Evolutionary conservation across 2,888 invertebrate species (phyloP).

Genomic region (Pammene aurita): DNA sequence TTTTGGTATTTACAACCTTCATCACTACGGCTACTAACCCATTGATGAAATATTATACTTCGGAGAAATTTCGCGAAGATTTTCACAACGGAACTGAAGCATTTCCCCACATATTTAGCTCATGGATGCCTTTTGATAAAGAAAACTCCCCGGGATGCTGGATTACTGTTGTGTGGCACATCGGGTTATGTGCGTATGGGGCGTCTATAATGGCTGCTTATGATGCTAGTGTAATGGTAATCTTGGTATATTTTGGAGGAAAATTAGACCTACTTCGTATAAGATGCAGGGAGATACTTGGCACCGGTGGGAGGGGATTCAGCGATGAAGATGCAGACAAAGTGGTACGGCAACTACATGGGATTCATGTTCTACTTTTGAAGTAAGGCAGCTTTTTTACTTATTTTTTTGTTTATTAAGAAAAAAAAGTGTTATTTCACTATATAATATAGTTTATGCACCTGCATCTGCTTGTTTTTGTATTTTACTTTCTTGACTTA

Average conservation of each 20-base stretch:
- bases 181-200: conserved; percentile 59
- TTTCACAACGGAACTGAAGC: conserved; percentile 61
- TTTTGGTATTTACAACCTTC: conserved; percentile 64
- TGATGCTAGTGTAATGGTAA: conserved; percentile 62
- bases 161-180: conserved; percentile 66
- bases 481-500: too few species aligned
- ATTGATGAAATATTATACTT: conserved; percentile 59
- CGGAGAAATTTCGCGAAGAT: conserved; percentile 57
- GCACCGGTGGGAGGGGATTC: conserved; percentile 44
- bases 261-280: conserved; percentile 67
- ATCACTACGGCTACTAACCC: conserved; percentile 58
- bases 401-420: too few species aligned
- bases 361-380: conserved; percentile 58
- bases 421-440: too few species aligned
- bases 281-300: conserved; percentile 65
- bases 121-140: conserved; percentile 74
- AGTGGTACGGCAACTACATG: conserved; percentile 59
- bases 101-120: conserved; percentile 73
- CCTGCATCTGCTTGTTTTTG: too few species aligned
- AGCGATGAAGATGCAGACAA: conserved; percentile 51
- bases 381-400: conserved; percentile 58
- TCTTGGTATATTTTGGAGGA: conserved; percentile 72
- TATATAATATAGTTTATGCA: too few species aligned
- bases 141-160: conserved; percentile 65
- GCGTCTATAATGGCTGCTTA: conserved; percentile 63